Base-by-base conservation (phyloP, 2,888 invertebrate species). In the Orthosia gothica region DNA sequence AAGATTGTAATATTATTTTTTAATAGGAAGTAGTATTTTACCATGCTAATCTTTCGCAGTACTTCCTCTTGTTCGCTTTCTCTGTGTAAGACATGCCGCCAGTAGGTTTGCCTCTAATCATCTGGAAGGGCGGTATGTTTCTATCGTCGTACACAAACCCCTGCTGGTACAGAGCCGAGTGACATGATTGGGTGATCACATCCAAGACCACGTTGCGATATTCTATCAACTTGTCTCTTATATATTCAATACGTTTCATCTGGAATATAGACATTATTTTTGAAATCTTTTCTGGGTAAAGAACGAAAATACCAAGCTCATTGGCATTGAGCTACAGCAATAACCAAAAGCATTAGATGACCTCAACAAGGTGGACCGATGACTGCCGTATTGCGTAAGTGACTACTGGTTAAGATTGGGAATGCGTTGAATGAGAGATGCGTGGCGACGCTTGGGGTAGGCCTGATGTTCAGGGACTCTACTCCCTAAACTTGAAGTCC, bases 81-180 rank as follows among this genome's bases (percentile, higher is more conserved):
- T 99, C 98, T 65, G 98, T 98, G 91, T 98, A 99, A 5, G 98
- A 98, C 97, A 98, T 98, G 83, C 98, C 98, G 26, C 97, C 97
- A 0, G 97, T 97, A 74, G 97, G 97, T 89, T 97, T 97, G 47
- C 97, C 97, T n/a, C 97, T 89, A 11, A 97, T 96, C 0, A 97
- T 94, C 82, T 93, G 93, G 55, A 93, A 95, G 0, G 96, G 95
- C 5, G 95, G 94, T 77, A 96, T 90, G 72, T 97, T 97, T 47
- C 97, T 94, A 89, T 99, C 98, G 87, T 98, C 98, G 12, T 97
- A 97, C 3, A 98, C 97, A 90, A 98, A 99, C 0, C 99, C 99
- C 84, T 97, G 97, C 5, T 97, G 97, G 61, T 97, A 96, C 2
- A 99, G 96, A 0, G 98, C 98, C 0, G 97, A 97, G 72, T 98